These are phyloP conservation scores for Nibea albiflora DNA, from an alignment of 2,113 vertebrate genomes.

Conservation along the genomic window DNA sequence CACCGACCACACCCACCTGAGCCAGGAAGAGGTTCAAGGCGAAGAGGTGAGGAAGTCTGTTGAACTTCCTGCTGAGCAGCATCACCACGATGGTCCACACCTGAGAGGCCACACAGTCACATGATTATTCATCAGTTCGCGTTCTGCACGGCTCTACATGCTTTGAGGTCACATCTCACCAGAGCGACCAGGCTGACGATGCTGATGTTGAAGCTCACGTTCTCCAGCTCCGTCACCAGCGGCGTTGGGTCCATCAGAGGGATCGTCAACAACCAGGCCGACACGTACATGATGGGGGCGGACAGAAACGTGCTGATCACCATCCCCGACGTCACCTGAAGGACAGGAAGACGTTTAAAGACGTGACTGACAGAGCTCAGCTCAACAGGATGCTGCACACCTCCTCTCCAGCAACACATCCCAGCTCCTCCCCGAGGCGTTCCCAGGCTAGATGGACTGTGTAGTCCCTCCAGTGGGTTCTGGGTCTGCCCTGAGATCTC, in stretches of 20 bases:
- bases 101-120: conserved; percentile 71
- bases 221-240: conserved; percentile 91
- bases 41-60: conserved; percentile 94
- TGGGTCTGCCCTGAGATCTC: too few relatives aligned
- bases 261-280: conserved; percentile 97
- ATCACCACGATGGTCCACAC: conserved; percentile 94
- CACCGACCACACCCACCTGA: conserved; percentile 85
- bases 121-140: neutral
- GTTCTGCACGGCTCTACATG: too few relatives aligned
- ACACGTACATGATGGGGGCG: conserved; percentile 97
- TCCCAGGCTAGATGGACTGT: too few relatives aligned
- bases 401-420: too few relatives aligned
- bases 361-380: neutral
- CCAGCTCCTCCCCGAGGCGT: too few relatives aligned
- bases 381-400: too few relatives aligned
- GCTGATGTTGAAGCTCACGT: conserved; percentile 97
- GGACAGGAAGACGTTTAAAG: neutral
- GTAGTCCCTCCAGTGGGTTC: too few relatives aligned
- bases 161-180: conserved; percentile 76
- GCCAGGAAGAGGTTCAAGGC: conserved; percentile 94
- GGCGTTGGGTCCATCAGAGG: conserved; percentile 94
- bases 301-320: conserved; percentile 97
- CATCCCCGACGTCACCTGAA: conserved; percentile 96
- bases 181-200: conserved; percentile 93
- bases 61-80: conserved; percentile 94